Evolutionary conservation across 2,797 vertebrate species (phyloP).

Genomic region (Borostomias antarcticus): DNA sequence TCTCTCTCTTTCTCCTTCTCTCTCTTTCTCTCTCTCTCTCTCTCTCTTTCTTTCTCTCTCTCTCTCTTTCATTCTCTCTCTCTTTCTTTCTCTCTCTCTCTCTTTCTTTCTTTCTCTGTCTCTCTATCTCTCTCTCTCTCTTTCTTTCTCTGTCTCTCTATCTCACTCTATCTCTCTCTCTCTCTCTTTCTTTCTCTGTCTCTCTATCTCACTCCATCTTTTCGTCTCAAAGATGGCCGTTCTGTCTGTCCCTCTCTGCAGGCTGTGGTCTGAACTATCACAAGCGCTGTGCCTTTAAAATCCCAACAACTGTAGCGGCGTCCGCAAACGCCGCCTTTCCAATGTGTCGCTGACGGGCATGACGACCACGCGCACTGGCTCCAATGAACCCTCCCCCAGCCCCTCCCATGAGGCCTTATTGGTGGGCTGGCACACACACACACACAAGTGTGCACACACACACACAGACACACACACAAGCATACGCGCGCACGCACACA

Average conservation of each 20-base stretch:
- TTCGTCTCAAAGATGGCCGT: background rate
- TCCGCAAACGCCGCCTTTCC: constrained; percentile 88
- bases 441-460: background rate
- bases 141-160: background rate
- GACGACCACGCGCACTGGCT: constrained; percentile 71
- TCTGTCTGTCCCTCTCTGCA: constrained; percentile 49
- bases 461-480: background rate
- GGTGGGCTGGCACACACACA: constrained; percentile 71
- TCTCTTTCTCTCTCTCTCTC: background rate
- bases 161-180: background rate
- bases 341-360: constrained; percentile 91
- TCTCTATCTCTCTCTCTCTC: background rate
- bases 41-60: background rate
- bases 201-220: constrained; percentile 1
- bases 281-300: constrained; percentile 98
- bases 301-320: constrained; percentile 97
- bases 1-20: background rate
- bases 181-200: background rate
- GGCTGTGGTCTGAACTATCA: constrained; percentile 97
- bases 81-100: background rate
- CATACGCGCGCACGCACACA: background rate
- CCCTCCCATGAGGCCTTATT: constrained; percentile 84
- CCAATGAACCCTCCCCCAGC: constrained; percentile 82
- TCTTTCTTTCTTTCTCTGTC: background rate
- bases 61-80: background rate